Conservation (phyloP, 2,113 vertebrate species). For the Pseudois nayaur region DNA sequence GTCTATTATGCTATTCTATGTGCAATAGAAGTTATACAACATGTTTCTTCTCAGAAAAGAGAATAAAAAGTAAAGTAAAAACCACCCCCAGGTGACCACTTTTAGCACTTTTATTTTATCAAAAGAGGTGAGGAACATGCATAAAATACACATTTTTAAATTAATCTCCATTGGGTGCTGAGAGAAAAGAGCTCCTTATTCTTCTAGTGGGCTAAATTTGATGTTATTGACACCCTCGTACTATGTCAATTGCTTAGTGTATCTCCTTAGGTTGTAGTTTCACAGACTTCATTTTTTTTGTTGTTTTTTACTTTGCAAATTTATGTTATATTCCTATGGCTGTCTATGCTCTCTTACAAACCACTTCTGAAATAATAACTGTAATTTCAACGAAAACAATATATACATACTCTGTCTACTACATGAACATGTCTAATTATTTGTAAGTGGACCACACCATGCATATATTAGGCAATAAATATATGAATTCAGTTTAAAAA, state of each 20-base stretch:
- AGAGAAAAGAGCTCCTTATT: slow-evolving; percentile 36
- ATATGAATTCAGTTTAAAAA: not conserved
- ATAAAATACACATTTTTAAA: slow-evolving; percentile 42
- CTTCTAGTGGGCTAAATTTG: slow-evolving; percentile 15
- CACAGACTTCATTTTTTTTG: not conserved
- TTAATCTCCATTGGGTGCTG: slow-evolving; percentile 1
- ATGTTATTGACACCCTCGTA: slow-evolving; percentile 45
- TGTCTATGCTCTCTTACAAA: not conserved
- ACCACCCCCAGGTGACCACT: slow-evolving; percentile 1
- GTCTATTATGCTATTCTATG: not conserved
- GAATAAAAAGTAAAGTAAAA: slow-evolving; percentile 27
- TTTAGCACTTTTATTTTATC: slow-evolving; percentile 27
- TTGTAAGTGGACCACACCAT: not conserved
- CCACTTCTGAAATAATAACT: not conserved
- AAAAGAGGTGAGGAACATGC: not conserved
- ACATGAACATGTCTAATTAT: not conserved
- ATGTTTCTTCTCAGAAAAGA: slow-evolving; percentile 1
- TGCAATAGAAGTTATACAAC: not conserved
- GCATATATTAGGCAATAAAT: not conserved
- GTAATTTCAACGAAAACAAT: not conserved
- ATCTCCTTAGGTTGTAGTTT: not conserved
- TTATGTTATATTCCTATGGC: not conserved
- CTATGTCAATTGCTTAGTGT: not conserved
- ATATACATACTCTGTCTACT: not conserved
- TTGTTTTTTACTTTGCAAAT: not conserved